Conservation (phyloP, 2,797 vertebrate genomes). For the Eupleurogrammus muticus region DNA sequence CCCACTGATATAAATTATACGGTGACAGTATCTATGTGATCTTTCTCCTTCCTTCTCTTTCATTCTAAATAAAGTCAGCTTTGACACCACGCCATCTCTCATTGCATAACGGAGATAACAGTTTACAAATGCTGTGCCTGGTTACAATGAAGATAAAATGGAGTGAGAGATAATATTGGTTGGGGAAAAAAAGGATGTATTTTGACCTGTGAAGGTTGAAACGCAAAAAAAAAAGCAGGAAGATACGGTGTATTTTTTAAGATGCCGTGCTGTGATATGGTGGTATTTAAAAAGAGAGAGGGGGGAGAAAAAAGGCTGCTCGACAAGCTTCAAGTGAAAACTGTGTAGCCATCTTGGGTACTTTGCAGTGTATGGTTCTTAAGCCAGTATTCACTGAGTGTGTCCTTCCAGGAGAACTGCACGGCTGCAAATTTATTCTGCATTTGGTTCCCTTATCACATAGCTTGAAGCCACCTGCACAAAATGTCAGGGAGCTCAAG, state of each 20-base stretch:
- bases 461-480: constrained; percentile 5
- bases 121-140: constrained; percentile 63
- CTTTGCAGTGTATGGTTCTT: constrained; percentile 12
- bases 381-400: neutral
- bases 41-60: constrained; percentile 46
- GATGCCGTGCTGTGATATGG: constrained; percentile 49
- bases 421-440: constrained; percentile 15
- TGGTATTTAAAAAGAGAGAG: constrained; percentile 27
- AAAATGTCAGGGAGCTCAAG: constrained; percentile 43
- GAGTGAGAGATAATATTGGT: constrained; percentile 47
- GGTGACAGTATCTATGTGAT: constrained; percentile 48
- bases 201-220: constrained; percentile 69
- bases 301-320: constrained; percentile 33
- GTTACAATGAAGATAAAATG: constrained; percentile 59
- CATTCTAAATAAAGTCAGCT: constrained; percentile 55
- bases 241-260: constrained; percentile 50
- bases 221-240: constrained; percentile 23
- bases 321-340: constrained; percentile 33
- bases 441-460: constrained; percentile 40
- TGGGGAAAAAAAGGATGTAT: constrained; percentile 26
- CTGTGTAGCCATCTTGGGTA: constrained; percentile 3
- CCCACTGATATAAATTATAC: constrained; percentile 39
- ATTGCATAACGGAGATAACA: constrained; percentile 61
- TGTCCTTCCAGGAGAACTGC: constrained; percentile 26
- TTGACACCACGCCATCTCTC: constrained; percentile 63